Evolutionary conservation across 2,888 invertebrate species (phyloP), one percentile per base, ranked within the genome.

Genomic region (Volucella zonaria): DNA sequence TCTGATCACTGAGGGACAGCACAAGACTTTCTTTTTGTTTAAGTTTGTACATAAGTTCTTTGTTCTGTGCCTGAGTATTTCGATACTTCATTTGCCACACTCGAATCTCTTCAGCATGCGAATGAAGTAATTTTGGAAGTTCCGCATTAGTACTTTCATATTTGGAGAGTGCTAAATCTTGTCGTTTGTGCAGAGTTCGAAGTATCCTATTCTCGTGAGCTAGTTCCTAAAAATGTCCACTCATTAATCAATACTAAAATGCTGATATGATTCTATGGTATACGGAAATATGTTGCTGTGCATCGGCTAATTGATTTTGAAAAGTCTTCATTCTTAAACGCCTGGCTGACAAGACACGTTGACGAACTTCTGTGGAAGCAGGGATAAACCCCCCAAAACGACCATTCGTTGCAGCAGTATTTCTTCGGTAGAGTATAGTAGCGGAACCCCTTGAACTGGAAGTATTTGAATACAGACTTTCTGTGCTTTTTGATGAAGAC

Each of bases 221-320:
- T 52, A 95, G 89, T 90, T 95, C 95, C 95, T 95, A 86, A 49
- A 92, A 91, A 62, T 4, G 12, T n/a, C 9, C 10, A 3, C 12
- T 42, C 18, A 23, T 23, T 23, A 10, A 15, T 71, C 38, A 14
- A 6, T 11, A 12, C 8, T 45, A 0, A n/a, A 1, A 3, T 3
- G 0, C 6, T 18, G 23, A 18, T 8, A 42, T 31, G 31, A n/a
- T 10, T 9, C 12, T n/a, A 61, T n/a, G 6, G 90, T 92, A 92
- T 90, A 95, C 96, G 89, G 95, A 94, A 81, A 96, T 93, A 89
- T 96, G 96, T 88, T 94, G 95, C 89, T 96, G 96, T 0, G 96
- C 96, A 90, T 96, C 96, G 6, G 95, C 94, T 73, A 96, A 89
- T 90, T 96, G 96, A 91, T 96, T 96, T 92, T 96, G 96, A 86